These are phyloP conservation scores for Tachyglossus aculeatus DNA, from an alignment of 2,797 vertebrate genomes.

Conservation along the genomic window DNA sequence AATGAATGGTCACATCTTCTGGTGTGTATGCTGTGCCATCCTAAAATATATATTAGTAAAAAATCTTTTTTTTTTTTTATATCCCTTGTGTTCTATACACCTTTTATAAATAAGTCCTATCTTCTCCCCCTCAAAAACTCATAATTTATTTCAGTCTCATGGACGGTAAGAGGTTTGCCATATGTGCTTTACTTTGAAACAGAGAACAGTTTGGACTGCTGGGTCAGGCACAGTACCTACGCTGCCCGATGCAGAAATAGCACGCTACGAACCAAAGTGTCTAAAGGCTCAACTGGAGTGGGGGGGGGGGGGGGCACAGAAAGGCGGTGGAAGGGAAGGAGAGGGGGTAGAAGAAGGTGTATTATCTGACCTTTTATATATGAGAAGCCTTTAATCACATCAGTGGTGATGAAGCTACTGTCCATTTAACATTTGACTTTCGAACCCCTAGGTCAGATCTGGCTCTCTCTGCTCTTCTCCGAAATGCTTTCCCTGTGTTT, in stretches of 20 bases:
- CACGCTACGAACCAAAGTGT: slow-evolving; percentile 63
- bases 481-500: slow-evolving; percentile 75
- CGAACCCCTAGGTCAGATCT: slow-evolving; percentile 67
- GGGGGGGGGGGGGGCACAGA: background rate
- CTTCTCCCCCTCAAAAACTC: slow-evolving; percentile 74
- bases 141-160: slow-evolving; percentile 74
- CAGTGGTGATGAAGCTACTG: slow-evolving; percentile 60
- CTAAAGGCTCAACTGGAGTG: slow-evolving; percentile 54
- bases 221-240: slow-evolving; percentile 57
- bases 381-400: slow-evolving; percentile 44
- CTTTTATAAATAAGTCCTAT: slow-evolving; percentile 89
- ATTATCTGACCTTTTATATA: slow-evolving; percentile 53
- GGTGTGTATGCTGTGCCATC: slow-evolving; percentile 91
- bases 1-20: slow-evolving; percentile 81
- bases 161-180: slow-evolving; percentile 73
- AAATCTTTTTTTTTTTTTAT: slow-evolving; percentile 79
- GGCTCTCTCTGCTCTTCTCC: slow-evolving; percentile 72
- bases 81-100: slow-evolving; percentile 89
- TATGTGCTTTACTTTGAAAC: slow-evolving; percentile 82
- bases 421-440: slow-evolving; percentile 70
- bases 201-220: slow-evolving; percentile 73
- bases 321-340: background rate
- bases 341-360: too few relatives aligned
- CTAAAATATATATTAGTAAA: slow-evolving; percentile 90
- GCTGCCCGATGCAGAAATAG: slow-evolving; percentile 45